Percentiles rank a stretch among this genome's conserved stretches.
These are phyloP conservation scores for Bombus sibiricus DNA, from an alignment of 1,140 invertebrate species.

Conservation along the genomic window DNA sequence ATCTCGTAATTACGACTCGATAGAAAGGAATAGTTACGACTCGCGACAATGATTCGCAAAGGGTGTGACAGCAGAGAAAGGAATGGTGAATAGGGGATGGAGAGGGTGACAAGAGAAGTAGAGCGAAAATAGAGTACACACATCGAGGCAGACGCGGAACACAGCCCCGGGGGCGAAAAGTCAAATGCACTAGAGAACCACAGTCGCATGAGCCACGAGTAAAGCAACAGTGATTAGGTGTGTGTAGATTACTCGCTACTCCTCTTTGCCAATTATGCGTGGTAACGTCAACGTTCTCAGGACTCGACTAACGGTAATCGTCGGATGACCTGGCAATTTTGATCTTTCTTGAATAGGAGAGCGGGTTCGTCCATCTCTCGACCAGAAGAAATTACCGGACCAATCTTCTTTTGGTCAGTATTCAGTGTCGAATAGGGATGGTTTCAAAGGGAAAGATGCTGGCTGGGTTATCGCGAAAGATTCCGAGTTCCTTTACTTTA, in stretches of 20 bases:
- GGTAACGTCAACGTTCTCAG: slow-evolving; percentile 57
- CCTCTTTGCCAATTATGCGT: slow-evolving; percentile 59
- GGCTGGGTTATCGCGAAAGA: background rate
- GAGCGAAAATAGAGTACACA: slow-evolving; percentile 40
- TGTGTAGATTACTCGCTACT: slow-evolving; percentile 64
- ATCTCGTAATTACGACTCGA: background rate
- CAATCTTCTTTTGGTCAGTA: background rate
- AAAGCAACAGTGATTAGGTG: slow-evolving; percentile 73
- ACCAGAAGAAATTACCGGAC: background rate
- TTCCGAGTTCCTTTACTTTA: background rate
- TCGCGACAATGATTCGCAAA: background rate
- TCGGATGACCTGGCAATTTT: slow-evolving; percentile 21
- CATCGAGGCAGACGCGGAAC: slow-evolving; percentile 55
- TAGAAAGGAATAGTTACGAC: background rate
- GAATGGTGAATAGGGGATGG: background rate
- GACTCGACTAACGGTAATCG: slow-evolving; percentile 30
- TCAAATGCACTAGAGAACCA: slow-evolving; percentile 69
- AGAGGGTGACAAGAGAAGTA: slow-evolving; percentile 11
- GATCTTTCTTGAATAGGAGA: background rate
- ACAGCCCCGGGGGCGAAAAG: slow-evolving; percentile 56
- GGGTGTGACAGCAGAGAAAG: background rate
- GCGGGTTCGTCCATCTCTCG: background rate
- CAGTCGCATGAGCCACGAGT: slow-evolving; percentile 72
- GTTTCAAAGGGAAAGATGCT: background rate
- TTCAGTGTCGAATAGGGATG: background rate